Evolutionary conservation across 2,113 vertebrate genomes (phyloP).

Genomic region (Telmatochromis brachygnathus): DNA sequence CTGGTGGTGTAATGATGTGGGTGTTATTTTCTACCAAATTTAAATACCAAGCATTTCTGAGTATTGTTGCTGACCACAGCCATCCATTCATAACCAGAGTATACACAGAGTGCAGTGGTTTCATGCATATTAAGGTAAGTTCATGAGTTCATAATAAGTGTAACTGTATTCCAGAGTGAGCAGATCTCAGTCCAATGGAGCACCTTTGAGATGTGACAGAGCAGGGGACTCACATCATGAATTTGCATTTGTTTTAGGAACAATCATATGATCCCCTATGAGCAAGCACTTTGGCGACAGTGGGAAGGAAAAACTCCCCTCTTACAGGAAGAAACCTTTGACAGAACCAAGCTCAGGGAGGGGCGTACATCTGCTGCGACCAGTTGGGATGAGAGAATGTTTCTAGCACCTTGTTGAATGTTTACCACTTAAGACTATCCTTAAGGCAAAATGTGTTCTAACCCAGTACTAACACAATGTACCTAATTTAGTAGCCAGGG

Average conservation of each 20-base stretch:
- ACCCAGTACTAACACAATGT: background rate
- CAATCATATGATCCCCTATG: background rate
- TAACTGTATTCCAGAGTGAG: no score
- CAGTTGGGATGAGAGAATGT: background rate
- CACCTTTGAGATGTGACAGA: no score
- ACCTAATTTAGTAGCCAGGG: background rate
- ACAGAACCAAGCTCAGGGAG: background rate
- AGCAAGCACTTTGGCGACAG: background rate
- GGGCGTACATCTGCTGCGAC: background rate
- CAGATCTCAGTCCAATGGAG: no score
- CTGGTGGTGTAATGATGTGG: background rate
- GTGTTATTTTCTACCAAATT: background rate
- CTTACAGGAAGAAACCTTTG: rapidly evolving
- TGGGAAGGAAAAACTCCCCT: background rate
- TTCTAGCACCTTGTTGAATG: background rate
- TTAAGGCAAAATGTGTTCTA: background rate
- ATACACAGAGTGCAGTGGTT: background rate
- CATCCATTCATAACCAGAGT: background rate
- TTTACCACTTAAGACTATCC: rapidly evolving
- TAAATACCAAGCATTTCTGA: background rate
- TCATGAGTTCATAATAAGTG: background rate
- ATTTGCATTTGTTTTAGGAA: background rate
- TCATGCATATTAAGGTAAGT: background rate
- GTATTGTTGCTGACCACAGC: background rate
- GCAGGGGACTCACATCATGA: rapidly evolving